These are phyloP conservation scores for Podotricha telesiphe DNA, from an alignment of 2,888 invertebrate species.

Conservation along the genomic window DNA sequence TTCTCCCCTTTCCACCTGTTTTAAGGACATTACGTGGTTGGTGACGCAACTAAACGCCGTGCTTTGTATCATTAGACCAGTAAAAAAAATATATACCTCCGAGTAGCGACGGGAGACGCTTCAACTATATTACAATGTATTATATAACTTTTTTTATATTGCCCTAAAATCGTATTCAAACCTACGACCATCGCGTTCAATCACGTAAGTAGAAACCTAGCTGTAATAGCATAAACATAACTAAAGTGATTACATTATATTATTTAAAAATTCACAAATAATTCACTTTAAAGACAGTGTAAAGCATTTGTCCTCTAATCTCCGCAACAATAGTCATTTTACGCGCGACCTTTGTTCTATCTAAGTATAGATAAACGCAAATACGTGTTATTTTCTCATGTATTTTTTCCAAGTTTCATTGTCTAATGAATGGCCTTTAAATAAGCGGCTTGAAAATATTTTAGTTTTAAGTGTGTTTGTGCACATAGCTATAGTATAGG, in stretches of 20 bases:
- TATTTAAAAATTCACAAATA: slow-evolving; percentile 8
- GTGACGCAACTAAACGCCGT: no score
- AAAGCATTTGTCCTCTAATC: slow-evolving; percentile 24
- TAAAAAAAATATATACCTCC: no score
- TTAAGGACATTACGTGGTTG: no score
- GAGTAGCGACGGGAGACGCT: no score
- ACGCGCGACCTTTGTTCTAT: slow-evolving; percentile 33
- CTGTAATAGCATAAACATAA: no score
- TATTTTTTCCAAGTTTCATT: slow-evolving; percentile 37
- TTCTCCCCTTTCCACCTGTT: no score
- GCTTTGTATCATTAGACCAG: no score
- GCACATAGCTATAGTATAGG: background rate
- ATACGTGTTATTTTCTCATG: slow-evolving; percentile 38
- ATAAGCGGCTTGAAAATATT: slow-evolving; percentile 17
- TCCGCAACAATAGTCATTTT: slow-evolving; percentile 40
- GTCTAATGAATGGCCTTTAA: slow-evolving; percentile 31
- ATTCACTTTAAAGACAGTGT: background rate
- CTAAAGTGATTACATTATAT: background rate
- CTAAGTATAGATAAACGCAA: slow-evolving; percentile 33
- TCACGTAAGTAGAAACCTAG: no score
- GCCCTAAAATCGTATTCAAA: no score
- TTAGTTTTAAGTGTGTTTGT: background rate
- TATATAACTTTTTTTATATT: no score
- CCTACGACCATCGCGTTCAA: no score
- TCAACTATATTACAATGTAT: no score